phyloP scores from a whole-genome alignment of 2,888 invertebrate species.

The Tholera decimalis region DNA sequence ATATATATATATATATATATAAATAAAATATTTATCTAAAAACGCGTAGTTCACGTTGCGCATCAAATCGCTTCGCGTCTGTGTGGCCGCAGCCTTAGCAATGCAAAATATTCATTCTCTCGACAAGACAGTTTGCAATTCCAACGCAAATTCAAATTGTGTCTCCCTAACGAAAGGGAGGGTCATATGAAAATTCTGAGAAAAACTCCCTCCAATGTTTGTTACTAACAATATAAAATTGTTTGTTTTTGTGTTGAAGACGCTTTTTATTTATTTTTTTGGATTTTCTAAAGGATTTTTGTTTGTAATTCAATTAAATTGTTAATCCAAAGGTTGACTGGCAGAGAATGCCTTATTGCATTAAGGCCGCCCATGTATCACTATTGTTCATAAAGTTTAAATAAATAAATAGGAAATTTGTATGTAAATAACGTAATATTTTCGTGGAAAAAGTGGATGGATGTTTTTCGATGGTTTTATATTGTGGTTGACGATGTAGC shows the following conservation, averaged over 20 bases:
- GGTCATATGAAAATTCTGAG: slow-evolving; percentile 56
- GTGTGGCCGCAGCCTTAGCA: slow-evolving; percentile 17
- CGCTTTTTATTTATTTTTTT: not conserved
- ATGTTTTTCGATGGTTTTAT: too few relatives aligned
- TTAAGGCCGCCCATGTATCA: too few relatives aligned
- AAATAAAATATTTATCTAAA: too few relatives aligned
- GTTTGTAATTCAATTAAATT: not conserved
- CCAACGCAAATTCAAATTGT: slow-evolving; percentile 68
- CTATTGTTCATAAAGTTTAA: too few relatives aligned
- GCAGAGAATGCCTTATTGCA: too few relatives aligned
- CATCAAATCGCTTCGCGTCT: not conserved
- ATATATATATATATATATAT: too few relatives aligned
- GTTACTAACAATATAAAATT: slow-evolving; percentile 35
- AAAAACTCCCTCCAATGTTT: slow-evolving; percentile 37
- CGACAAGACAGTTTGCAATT: slow-evolving; percentile 59
- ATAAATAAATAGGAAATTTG: too few relatives aligned
- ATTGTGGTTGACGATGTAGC: too few relatives aligned
- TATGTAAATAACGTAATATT: too few relatives aligned
- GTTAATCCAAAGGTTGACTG: not conserved
- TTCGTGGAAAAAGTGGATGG: too few relatives aligned
- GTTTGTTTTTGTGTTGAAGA: slow-evolving; percentile 32
- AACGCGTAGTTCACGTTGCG: not conserved
- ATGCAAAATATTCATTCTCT: slow-evolving; percentile 59
- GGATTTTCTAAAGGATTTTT: not conserved
- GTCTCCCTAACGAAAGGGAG: slow-evolving; percentile 55